Evolutionary conservation across 1,140 invertebrate genomes (phyloP).

Genomic region (honey bee (Apis mellifera)): Amel_HAv3.1 CM009934.2:6646001-6646500

Average conservation of each 20-base stretch:
- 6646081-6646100: background rate
- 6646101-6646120: constrained; percentile 38
- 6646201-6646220: no score
- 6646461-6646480: background rate
- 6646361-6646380: constrained; percentile 10
- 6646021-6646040: constrained; percentile 46
- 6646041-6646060: constrained; percentile 48
- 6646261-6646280: no score
- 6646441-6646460: background rate
- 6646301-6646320: no score
- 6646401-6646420: background rate
- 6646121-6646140: no score
- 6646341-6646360: background rate
- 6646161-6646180: no score
- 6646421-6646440: background rate
- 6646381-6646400: constrained; percentile 23
- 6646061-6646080: constrained; percentile 39
- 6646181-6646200: no score
- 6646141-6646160: no score
- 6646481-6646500: background rate
- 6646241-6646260: no score
- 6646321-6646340: background rate
- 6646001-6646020: constrained; percentile 21
- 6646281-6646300: no score
- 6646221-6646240: no score